These are phyloP conservation scores for Lepidurus packardi DNA, from an alignment of 1,140 invertebrate species.

Conservation along the genomic window DNA sequence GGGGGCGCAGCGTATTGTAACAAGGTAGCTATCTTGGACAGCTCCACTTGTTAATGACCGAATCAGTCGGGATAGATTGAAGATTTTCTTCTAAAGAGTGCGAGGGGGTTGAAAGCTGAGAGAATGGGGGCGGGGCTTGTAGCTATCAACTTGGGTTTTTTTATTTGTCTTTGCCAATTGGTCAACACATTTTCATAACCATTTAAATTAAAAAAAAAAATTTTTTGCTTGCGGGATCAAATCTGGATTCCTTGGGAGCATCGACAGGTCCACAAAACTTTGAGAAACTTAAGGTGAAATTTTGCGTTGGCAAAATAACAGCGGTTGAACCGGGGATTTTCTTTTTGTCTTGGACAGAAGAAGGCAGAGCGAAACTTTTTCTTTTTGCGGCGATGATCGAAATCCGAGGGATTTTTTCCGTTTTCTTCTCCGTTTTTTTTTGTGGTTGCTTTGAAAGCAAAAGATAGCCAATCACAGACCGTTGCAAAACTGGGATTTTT, in stretches of 20 bases:
- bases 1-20: background rate
- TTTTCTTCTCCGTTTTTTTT: background rate
- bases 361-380: background rate
- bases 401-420: background rate
- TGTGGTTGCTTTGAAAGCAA: background rate
- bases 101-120: background rate
- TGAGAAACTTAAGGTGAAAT: background rate
- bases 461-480: constrained; percentile 14
- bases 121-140: background rate
- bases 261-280: background rate
- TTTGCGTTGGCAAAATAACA: background rate
- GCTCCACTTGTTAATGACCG: background rate
- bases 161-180: too few species aligned
- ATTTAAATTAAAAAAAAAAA: too few species aligned
- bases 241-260: background rate
- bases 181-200: too few species aligned
- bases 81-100: background rate
- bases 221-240: background rate
- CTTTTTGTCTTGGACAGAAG: background rate
- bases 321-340: background rate
- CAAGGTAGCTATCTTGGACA: background rate
- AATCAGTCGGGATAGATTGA: background rate
- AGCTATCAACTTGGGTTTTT: background rate
- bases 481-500: constrained; percentile 7
- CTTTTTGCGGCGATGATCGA: background rate